These are phyloP conservation scores for Melopsittacus undulatus DNA, from an alignment of 2,797 vertebrate species.

Conservation along the genomic window DNA sequence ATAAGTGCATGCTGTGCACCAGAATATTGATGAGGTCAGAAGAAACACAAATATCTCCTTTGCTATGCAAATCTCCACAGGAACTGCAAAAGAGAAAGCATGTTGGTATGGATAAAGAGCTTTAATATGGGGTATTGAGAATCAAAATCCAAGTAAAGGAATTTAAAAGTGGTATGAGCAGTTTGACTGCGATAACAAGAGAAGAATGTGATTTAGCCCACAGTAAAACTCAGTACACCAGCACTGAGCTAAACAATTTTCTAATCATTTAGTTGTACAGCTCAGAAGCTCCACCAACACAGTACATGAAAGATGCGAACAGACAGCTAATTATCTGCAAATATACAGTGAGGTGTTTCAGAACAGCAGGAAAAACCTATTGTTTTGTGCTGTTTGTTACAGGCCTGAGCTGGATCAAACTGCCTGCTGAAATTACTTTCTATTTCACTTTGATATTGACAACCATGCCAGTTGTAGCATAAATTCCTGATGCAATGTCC, in stretches of 20 bases:
- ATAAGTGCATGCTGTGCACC: constrained; percentile 40
- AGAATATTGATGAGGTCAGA: constrained; percentile 64
- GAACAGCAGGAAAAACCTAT: not conserved
- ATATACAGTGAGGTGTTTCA: not conserved
- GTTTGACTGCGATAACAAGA: not conserved
- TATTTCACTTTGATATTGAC: constrained; percentile 21
- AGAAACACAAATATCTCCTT: constrained; percentile 51
- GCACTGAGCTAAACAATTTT: not conserved
- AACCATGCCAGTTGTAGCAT: not conserved
- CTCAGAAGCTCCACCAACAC: constrained; percentile 18
- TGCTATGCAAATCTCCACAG: constrained; percentile 50
- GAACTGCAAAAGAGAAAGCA: constrained; percentile 37
- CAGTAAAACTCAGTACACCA: not conserved
- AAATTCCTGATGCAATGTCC: not conserved
- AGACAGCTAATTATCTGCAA: not conserved
- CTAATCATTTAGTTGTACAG: not conserved
- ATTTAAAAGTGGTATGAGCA: not conserved
- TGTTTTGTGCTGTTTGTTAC: not conserved
- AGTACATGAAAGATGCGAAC: not conserved
- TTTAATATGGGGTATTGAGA: constrained; percentile 41
- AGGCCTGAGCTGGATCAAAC: not conserved
- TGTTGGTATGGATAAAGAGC: constrained; percentile 58
- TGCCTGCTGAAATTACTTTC: not conserved
- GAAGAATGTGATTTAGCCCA: not conserved
- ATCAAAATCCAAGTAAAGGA: constrained; percentile 46